Percentiles rank a stretch among this genome's conserved stretches.
Conservation (phyloP, 2,113 vertebrate species). For the Turnix velox region DNA sequence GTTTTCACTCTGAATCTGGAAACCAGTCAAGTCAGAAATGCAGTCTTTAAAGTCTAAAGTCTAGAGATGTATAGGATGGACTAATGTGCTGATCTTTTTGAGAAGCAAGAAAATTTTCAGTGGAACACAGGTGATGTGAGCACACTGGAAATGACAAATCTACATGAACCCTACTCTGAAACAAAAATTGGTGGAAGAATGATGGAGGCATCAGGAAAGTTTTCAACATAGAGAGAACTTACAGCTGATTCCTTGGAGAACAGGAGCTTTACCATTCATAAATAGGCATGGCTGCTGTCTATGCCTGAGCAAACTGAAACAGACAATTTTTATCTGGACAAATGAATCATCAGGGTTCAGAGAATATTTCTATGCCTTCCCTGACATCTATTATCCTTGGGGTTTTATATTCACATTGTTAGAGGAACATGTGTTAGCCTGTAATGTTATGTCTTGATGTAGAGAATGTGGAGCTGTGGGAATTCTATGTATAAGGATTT, state of each 20-base stretch:
- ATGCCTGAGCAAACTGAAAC: neutral
- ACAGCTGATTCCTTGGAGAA: neutral
- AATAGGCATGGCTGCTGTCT: rapidly evolving
- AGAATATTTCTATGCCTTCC: neutral
- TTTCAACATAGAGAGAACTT: neutral
- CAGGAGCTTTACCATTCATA: neutral
- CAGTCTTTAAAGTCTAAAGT: neutral
- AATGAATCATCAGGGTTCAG: neutral
- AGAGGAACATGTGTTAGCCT: neutral
- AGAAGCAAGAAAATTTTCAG: neutral
- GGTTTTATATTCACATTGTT: rapidly evolving
- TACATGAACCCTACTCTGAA: neutral
- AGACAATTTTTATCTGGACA: neutral
- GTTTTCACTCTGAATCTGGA: neutral
- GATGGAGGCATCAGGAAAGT: neutral
- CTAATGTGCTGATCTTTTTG: neutral
- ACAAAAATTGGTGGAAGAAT: neutral
- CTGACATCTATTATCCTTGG: neutral
- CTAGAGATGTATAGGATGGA: neutral
- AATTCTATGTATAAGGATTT: neutral
- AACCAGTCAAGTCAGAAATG: neutral
- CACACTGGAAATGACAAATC: neutral
- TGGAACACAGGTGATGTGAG: neutral
- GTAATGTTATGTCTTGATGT: neutral
- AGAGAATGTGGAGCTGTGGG: neutral